phyloP scores from a whole-genome alignment of 1,140 invertebrate genomes.

The Diorhabda elongata region DNA sequence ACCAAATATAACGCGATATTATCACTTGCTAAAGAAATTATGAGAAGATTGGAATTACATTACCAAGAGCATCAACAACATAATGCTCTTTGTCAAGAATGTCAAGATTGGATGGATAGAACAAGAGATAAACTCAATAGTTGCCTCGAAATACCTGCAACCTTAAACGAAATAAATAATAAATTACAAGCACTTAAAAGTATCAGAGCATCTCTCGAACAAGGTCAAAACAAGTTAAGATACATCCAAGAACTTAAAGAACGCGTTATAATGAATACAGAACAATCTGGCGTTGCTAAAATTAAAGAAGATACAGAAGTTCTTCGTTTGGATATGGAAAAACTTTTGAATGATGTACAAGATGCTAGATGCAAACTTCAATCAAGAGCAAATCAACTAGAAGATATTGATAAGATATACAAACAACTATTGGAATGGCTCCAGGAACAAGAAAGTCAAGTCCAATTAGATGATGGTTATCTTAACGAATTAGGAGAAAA shows the following conservation, averaged over 20 bases:
- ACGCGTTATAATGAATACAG: constrained; percentile 87
- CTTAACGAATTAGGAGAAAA: constrained; percentile 87
- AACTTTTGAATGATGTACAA: constrained; percentile 73
- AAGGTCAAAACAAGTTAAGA: constrained; percentile 84
- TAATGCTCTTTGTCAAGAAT: constrained; percentile 83
- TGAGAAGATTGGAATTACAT: constrained; percentile 83
- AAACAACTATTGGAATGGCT: constrained; percentile 78
- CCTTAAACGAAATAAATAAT: constrained; percentile 73
- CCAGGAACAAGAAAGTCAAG: constrained; percentile 79
- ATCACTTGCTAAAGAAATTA: constrained; percentile 87
- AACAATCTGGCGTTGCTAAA: constrained; percentile 76
- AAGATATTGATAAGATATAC: constrained; percentile 79
- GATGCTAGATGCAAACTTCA: constrained; percentile 70
- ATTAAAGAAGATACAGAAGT: constrained; percentile 87
- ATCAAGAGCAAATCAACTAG: constrained; percentile 67
- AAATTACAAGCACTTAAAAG: constrained; percentile 80
- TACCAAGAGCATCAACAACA: constrained; percentile 91
- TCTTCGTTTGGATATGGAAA: constrained; percentile 83
- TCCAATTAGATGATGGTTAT: constrained; percentile 65
- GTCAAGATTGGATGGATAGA: constrained; percentile 84
- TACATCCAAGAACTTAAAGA: constrained; percentile 89
- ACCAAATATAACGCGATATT: constrained; percentile 92
- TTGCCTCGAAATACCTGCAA: constrained; percentile 71
- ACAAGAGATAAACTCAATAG: constrained; percentile 78
- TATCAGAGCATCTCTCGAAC: constrained; percentile 79